Percentiles rank a stretch among this genome's conserved stretches.
Conservation (phyloP, 2,888 invertebrate genomes). For the Hydrotaea cyrtoneurina region DNA sequence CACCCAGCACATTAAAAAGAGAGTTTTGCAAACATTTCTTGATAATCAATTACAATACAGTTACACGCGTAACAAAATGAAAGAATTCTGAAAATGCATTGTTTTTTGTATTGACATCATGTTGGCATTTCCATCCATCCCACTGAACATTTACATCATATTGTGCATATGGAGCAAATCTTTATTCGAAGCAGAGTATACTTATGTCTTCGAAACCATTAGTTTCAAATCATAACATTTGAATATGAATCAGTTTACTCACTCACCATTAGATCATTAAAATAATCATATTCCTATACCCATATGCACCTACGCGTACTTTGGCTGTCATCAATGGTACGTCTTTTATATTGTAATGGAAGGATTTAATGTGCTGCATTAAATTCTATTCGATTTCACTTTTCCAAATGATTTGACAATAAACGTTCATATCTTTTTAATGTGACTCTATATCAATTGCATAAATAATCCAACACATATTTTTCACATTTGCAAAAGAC, state of each 20-base stretch:
- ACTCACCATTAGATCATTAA: too few species aligned
- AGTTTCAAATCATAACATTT: neutral
- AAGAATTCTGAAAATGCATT: neutral
- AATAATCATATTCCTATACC: neutral
- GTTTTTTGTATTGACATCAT: neutral
- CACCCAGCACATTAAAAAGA: neutral
- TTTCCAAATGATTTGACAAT: neutral
- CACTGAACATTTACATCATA: neutral
- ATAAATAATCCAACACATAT: neutral
- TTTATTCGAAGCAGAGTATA: neutral
- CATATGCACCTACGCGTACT: neutral
- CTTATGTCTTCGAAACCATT: neutral
- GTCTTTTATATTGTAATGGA: neutral
- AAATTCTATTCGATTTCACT: neutral
- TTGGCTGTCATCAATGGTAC: too few species aligned
- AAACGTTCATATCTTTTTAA: neutral
- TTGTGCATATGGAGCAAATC: too few species aligned
- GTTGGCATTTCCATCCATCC: neutral
- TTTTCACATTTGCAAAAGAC: neutral
- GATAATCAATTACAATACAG: conserved; percentile 1
- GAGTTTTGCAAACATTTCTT: too few species aligned
- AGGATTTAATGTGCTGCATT: neutral
- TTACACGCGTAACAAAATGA: neutral
- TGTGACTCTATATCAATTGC: too few species aligned
- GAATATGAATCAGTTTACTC: neutral